These are phyloP conservation scores for Caloenas nicobarica DNA, from an alignment of 2,113 vertebrate species.

Conservation along the genomic window DNA sequence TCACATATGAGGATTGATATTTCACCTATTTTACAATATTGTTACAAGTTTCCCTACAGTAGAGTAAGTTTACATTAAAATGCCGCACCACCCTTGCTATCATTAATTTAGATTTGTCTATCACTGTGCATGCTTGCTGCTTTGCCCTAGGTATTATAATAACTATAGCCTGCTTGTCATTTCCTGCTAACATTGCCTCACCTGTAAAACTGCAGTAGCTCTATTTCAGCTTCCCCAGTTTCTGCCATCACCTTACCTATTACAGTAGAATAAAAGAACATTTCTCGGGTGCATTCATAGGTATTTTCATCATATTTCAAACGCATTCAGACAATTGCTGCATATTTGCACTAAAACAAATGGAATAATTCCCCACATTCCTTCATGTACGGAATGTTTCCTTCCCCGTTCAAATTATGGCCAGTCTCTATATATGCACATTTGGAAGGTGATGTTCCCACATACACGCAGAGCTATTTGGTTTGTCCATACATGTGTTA, in stretches of 20 bases:
- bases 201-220: slow-evolving; percentile 71
- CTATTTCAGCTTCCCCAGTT: slow-evolving; percentile 50
- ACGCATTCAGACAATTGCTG: slow-evolving; percentile 25
- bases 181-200: slow-evolving; percentile 61
- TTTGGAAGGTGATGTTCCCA: neutral
- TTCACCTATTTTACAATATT: slow-evolving; percentile 40
- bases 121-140: slow-evolving; percentile 72
- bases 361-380: slow-evolving; percentile 21
- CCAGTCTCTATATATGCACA: neutral
- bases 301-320: slow-evolving; percentile 61
- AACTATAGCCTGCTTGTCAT: slow-evolving; percentile 74
- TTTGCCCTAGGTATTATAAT: slow-evolving; percentile 78
- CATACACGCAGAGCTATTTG: neutral
- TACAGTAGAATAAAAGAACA: slow-evolving; percentile 60
- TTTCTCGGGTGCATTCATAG: slow-evolving; percentile 39
- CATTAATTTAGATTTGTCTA: slow-evolving; percentile 80
- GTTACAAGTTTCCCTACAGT: slow-evolving; percentile 41
- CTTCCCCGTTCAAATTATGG: slow-evolving; percentile 1
- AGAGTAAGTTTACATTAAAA: slow-evolving; percentile 73
- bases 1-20: neutral
- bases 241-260: slow-evolving; percentile 50
- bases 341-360: slow-evolving; percentile 32
- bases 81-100: slow-evolving; percentile 60
- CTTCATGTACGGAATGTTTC: slow-evolving; percentile 14
- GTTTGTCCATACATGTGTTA: neutral